phyloP scores from a whole-genome alignment of 2,113 vertebrate genomes.

The Ptilorrhoa leucosticta region DNA sequence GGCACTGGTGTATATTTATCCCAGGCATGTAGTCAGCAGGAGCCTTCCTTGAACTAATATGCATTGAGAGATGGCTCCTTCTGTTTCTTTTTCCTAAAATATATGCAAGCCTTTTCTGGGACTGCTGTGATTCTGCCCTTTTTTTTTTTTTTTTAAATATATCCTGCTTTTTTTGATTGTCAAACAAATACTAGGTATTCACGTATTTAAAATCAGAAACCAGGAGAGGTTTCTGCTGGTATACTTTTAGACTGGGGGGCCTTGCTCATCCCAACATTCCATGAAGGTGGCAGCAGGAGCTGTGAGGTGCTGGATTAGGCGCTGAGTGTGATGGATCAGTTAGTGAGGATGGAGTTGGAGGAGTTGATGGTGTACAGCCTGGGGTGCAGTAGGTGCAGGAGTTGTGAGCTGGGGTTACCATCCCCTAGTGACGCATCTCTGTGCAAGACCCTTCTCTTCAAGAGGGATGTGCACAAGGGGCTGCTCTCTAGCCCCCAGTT shows the following conservation, averaged over 20 bases:
- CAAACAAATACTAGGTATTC: not conserved
- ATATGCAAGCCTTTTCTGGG: not conserved
- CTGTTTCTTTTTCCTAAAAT: not conserved
- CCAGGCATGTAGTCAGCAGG: not conserved
- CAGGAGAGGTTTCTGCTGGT: not conserved
- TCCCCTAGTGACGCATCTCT: not conserved
- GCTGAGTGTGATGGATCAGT: fast-evolving
- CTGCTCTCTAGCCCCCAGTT: not conserved
- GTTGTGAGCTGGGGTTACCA: not conserved
- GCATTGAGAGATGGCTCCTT: not conserved
- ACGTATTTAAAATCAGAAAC: not conserved
- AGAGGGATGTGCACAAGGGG: not conserved
- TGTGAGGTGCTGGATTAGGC: not conserved
- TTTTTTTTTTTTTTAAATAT: not conserved
- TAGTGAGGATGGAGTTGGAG: not conserved
- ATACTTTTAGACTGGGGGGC: not conserved
- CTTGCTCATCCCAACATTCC: not conserved
- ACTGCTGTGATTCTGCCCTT: not conserved
- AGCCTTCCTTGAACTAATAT: not conserved
- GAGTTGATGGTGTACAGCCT: no score
- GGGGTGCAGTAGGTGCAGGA: not conserved
- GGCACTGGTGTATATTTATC: not conserved
- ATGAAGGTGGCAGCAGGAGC: fast-evolving
- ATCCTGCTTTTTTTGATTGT: not conserved
- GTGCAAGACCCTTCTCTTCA: not conserved